Percentiles rank a stretch among this genome's conserved stretches.
Evolutionary conservation across 2,797 vertebrate species (phyloP).

Genomic region (Coccyzus lansbergi): DNA sequence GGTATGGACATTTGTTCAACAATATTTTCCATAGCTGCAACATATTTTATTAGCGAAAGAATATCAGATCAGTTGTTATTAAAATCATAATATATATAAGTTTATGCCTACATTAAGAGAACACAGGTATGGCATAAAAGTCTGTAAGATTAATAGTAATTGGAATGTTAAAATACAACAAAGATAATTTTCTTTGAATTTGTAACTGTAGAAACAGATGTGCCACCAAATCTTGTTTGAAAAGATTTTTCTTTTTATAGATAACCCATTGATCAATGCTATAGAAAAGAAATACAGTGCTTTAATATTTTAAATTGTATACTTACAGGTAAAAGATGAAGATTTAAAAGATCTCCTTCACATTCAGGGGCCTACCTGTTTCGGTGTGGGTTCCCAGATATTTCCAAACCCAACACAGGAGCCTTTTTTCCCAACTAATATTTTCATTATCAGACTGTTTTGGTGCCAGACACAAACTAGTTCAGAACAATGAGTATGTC

Average conservation of each 20-base stretch:
- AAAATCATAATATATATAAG: not conserved
- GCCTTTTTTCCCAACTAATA: not conserved
- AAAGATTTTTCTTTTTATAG: not conserved
- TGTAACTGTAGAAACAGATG: not conserved
- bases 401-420: not conserved
- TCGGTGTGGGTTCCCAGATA: not conserved
- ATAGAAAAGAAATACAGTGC: not conserved
- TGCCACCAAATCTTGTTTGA: not conserved
- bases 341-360: not conserved
- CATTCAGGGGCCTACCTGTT: not conserved
- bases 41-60: not conserved
- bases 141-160: not conserved
- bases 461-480: not conserved
- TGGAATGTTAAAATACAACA: not conserved
- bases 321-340: not conserved
- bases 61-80: not conserved
- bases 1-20: not conserved
- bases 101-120: not conserved
- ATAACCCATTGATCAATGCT: not conserved
- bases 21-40: not conserved
- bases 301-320: not conserved
- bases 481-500: not conserved
- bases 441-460: not conserved
- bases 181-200: not conserved
- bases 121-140: not conserved